These are phyloP conservation scores for Kuschelorhynchus macadamiae DNA, from an alignment of 2,888 invertebrate genomes.

Conservation along the genomic window DNA sequence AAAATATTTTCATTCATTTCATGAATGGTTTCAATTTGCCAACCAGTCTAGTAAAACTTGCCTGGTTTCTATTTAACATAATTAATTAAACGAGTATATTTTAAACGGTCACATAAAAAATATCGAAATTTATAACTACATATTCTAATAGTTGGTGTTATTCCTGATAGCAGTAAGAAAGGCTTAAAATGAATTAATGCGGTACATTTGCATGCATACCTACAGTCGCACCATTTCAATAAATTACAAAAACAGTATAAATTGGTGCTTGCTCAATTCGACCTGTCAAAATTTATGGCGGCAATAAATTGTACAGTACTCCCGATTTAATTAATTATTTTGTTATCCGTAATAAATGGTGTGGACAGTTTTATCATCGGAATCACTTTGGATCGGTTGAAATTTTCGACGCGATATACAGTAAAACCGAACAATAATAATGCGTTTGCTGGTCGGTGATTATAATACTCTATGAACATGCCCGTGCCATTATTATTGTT, in stretches of 20 bases:
- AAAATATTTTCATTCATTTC: too few relatives aligned
- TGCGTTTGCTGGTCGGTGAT: too few relatives aligned
- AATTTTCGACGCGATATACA: too few relatives aligned
- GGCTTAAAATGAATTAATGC: constrained; percentile 22
- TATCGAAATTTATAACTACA: constrained; percentile 2
- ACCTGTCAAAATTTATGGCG: constrained; percentile 23
- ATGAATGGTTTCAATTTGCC: too few relatives aligned
- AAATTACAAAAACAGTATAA: constrained; percentile 23
- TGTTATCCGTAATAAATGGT: constrained; percentile 18
- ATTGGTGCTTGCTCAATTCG: constrained; percentile 10
- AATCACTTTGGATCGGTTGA: constrained; percentile 1
- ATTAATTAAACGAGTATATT: not conserved
- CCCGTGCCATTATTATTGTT: too few relatives aligned
- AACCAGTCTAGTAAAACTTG: too few relatives aligned
- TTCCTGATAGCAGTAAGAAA: constrained; percentile 19
- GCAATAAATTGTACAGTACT: constrained; percentile 17
- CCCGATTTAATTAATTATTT: constrained; percentile 24
- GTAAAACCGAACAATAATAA: too few relatives aligned
- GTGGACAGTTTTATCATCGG: constrained; percentile 17
- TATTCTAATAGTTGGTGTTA: not conserved
- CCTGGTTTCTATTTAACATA: too few relatives aligned
- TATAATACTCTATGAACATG: too few relatives aligned
- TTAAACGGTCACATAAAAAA: constrained; percentile 1
- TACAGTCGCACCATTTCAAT: constrained; percentile 17
- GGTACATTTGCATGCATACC: constrained; percentile 20